Evolutionary conservation across 2,888 invertebrate species (phyloP).

Genomic region (Agrenia bidenticulata): DNA sequence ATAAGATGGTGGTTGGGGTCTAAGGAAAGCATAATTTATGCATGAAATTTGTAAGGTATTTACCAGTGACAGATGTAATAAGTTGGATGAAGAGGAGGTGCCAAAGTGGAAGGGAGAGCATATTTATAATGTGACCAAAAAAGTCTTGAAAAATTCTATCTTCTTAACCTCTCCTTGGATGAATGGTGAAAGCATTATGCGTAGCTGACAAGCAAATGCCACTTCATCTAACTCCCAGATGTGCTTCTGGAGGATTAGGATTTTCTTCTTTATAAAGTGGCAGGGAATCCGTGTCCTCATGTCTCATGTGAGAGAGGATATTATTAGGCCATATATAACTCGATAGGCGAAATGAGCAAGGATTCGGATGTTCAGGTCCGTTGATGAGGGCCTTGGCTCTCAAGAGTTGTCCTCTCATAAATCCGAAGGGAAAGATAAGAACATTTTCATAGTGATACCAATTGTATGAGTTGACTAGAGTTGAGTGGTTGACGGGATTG

Average conservation of each 20-base stretch:
- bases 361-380: background rate
- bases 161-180: slow-evolving; percentile 16
- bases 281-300: background rate
- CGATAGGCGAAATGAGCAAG: background rate
- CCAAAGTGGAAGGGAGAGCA: slow-evolving; percentile 21
- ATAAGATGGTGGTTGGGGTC: slow-evolving; percentile 13
- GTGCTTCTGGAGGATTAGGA: slow-evolving; percentile 14
- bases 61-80: slow-evolving; percentile 41
- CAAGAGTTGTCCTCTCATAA: slow-evolving; percentile 5
- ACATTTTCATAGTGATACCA: background rate
- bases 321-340: background rate
- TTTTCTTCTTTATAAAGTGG: slow-evolving; percentile 4
- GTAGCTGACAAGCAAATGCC: slow-evolving; percentile 20
- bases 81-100: slow-evolving; percentile 39
- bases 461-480: background rate
- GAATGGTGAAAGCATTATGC: slow-evolving; percentile 21
- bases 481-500: slow-evolving; percentile 4
- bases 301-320: background rate
- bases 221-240: slow-evolving; percentile 13
- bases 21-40: slow-evolving; percentile 41
- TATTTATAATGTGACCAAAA: slow-evolving; percentile 19
- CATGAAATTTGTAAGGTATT: slow-evolving; percentile 46
- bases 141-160: slow-evolving; percentile 16
- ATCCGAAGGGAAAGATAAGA: slow-evolving; percentile 6
- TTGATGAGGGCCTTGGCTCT: background rate